Conservation (phyloP, 92 coral and sea anemone genomes). For the Epizoanthus illoricatus region DNA sequence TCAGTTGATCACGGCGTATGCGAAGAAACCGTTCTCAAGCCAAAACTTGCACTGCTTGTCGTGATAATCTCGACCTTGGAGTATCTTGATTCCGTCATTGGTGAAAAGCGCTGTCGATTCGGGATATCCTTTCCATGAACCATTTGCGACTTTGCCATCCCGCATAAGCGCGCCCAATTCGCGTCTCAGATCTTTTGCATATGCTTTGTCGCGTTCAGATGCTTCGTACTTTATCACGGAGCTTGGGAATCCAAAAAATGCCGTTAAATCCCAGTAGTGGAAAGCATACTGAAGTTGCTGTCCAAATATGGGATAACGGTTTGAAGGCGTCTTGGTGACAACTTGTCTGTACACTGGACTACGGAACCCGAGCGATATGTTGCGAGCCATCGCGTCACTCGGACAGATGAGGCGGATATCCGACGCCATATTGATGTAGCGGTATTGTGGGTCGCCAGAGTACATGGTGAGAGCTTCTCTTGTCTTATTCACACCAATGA, state of each 20-base stretch:
- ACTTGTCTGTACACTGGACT: slow-evolving; percentile 55
- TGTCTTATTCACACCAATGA: slow-evolving; percentile 22
- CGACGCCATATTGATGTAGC: slow-evolving; percentile 48
- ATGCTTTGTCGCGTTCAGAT: slow-evolving; percentile 25
- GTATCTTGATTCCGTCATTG: slow-evolving; percentile 45
- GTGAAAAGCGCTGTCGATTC: slow-evolving; percentile 52
- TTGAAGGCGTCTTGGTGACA: slow-evolving; percentile 48
- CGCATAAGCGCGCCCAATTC: slow-evolving; percentile 48
- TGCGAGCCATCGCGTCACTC: slow-evolving; percentile 40
- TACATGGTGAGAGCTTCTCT: slow-evolving; percentile 43
- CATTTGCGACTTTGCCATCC: slow-evolving; percentile 10
- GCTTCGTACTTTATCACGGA: slow-evolving; percentile 9
- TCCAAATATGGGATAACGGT: slow-evolving; percentile 7
- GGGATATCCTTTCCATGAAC: slow-evolving; percentile 43
- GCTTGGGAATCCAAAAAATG: slow-evolving; percentile 50
- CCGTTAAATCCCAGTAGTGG: slow-evolving; percentile 61
- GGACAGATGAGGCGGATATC: slow-evolving; percentile 59
- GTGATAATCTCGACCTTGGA: slow-evolving; percentile 32
- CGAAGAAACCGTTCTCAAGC: slow-evolving; percentile 51
- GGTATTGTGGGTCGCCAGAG: slow-evolving; percentile 9
- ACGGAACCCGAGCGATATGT: slow-evolving; percentile 29
- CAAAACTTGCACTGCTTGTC: slow-evolving; percentile 54
- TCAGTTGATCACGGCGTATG: slow-evolving; percentile 61
- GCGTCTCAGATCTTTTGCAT: slow-evolving; percentile 42
- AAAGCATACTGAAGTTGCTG: slow-evolving; percentile 40